Base-by-base conservation (phyloP, 2,797 vertebrate species). In the Balearica regulorum region DNA sequence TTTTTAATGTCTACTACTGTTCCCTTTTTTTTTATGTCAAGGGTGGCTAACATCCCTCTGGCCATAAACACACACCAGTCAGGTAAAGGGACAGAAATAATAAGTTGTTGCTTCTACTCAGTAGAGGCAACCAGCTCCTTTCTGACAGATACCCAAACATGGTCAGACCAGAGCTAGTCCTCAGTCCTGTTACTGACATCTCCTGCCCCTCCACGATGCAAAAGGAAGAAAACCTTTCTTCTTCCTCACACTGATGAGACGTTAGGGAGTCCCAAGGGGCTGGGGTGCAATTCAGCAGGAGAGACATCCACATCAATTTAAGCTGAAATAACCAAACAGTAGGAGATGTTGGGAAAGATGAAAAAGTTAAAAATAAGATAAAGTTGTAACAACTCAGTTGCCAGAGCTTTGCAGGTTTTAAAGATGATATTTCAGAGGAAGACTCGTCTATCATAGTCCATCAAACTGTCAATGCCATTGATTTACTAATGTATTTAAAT, bases 401-500 rank as follows among this genome's bases (percentile, higher is more conserved):
- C 76, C 66, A 80, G 62, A 87, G 54, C 66, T 89, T 88, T 96
- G 73, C 72, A 94, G 78, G 62, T 86, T 96, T 95, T 78, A 55
- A 83, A 89, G 72, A 91, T 81, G 65, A 29, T 91, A 65, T 94
- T 96, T 96, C 83, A 54, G 85, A 77, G 68, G 75, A 93, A 83
- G 88, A 62, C 35, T 89, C 29, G 73, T 97, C 73, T 77, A 93
- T 97, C 87, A 91, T n/a, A 81, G 61, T 69, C 87, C 94, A 92
- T 96, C 95, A 94, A 95, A 57, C 89, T 96, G 93, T 57, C 96
- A 95, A 91, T 95, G 83, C 61, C 87, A 92, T 80, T 92, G 94
- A 90, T 95, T 97, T 96, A 91, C 77, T 66, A 72, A 97, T 87
- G 90, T 94, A 76, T 90, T 93, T 87, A 92, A 60, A 65, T 93